These are phyloP conservation scores for Anastrepha ludens DNA, from an alignment of 1,140 invertebrate species.

Conservation along the genomic window DNA sequence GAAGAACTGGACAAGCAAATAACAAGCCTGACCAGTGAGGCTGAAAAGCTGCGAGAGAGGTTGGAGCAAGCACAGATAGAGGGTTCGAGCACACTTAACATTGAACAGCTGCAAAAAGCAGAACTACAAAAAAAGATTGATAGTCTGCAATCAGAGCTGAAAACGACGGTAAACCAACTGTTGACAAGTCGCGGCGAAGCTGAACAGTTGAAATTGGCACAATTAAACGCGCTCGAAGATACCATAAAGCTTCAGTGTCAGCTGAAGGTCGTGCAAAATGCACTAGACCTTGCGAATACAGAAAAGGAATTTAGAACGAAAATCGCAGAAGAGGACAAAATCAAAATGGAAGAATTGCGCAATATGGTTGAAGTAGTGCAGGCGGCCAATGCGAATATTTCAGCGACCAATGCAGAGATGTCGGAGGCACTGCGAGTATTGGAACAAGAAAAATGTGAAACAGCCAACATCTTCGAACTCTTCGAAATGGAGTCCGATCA, in stretches of 20 bases:
- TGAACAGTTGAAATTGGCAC: conserved; percentile 47
- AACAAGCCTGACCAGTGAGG: conserved; percentile 56
- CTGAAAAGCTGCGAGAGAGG: conserved; percentile 59
- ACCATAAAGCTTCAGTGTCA: conserved; percentile 51
- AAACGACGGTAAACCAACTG: conserved; percentile 42
- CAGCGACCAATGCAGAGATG: conserved; percentile 66
- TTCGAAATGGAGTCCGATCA: conserved; percentile 71
- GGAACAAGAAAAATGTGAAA: conserved; percentile 68
- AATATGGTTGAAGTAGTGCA: conserved; percentile 66
- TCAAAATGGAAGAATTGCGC: conserved; percentile 67
- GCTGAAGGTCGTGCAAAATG: conserved; percentile 60
- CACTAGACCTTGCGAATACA: conserved; percentile 63
- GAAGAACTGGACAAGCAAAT: conserved; percentile 59
- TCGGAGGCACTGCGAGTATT: conserved; percentile 66
- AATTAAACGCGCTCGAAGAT: conserved; percentile 41
- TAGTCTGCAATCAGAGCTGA: conserved; percentile 46
- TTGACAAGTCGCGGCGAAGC: conserved; percentile 11
- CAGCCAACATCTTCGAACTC: conserved; percentile 70
- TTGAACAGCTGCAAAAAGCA: conserved; percentile 22
- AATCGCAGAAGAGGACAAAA: conserved; percentile 64
- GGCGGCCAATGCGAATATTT: conserved; percentile 68
- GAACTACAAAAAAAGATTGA: conserved; percentile 50
- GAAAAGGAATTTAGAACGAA: conserved; percentile 66
- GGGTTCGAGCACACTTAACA: conserved; percentile 31
- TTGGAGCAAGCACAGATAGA: conserved; percentile 52